Evolutionary conservation across 2,113 vertebrate species (phyloP), one percentile per base, ranked within the genome.

Genomic region (Cricetomys ansorgei): DNA sequence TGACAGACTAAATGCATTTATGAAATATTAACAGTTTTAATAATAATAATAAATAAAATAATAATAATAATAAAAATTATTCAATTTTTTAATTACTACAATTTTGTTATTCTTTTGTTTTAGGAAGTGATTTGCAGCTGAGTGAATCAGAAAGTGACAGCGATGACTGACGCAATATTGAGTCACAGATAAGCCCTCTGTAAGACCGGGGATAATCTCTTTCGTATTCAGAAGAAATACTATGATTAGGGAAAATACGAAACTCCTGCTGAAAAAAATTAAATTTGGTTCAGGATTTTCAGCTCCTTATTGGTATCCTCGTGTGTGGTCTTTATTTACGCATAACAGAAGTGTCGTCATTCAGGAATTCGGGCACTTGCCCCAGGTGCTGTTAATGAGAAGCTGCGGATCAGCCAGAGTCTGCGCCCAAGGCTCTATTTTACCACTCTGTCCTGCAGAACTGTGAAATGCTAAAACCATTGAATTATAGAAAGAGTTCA

Each of bases 141-240:
- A 99, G 99, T 97, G 99, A 99, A 94, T 99, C 99, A 70, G 99
- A 99, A 98, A 99, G 99, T 21, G 99, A 99, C 97, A 99, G 99
- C 93, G 99, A 99, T 97, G 98, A 99, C 98, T 99, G 98, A 99
- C 91, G 97, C 98, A 93, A 76, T 83, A 89, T 94, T 96, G 95
- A 93, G 92, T 97, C 97, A 96, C 73, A 98, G 97, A 97, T 64
- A 67, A 90, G 94, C 94, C 95, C 53, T 96, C 97, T 97, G 94
- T 55, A 98, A 98, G 88, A 90, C 65, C 53, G 96, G 94, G 97
- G 97, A 97, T 96, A 97, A 94, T 97, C 96, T 98, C 95, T 98
- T 98, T 98, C 98, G 97, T 98, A 98, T 98, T 98, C 98, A 97
- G 92, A 97, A 97, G 98, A 98, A 91, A 96, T 95, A 97, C 97